A percentile compares a stretch with the other conserved stretches of the same genome.
phyloP scores from a whole-genome alignment of 2,797 vertebrate genomes.

The Microchirus variegatus region DNA sequence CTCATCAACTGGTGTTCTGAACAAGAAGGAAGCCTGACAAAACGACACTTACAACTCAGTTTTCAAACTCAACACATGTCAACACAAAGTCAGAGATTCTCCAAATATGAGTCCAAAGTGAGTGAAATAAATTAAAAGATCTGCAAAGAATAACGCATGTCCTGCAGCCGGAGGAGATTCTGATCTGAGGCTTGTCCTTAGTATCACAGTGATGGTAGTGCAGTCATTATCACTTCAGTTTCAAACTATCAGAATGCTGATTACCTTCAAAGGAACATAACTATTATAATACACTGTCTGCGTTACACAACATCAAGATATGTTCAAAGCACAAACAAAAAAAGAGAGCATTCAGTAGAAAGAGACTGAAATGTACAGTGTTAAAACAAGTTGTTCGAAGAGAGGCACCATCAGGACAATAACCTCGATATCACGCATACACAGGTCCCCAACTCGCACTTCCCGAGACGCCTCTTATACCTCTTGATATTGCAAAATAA shows the following conservation, averaged over 20 bases:
- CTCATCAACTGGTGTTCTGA: too few species aligned
- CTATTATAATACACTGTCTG: conserved; percentile 24
- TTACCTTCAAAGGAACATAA: conserved; percentile 18
- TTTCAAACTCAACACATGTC: conserved; percentile 49
- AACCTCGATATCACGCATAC: conserved; percentile 20
- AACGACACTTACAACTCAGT: too few species aligned
- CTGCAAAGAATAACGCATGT: conserved; percentile 41
- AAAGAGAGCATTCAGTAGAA: conserved; percentile 49
- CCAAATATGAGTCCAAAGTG: background rate
- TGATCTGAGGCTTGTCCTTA: conserved; percentile 60
- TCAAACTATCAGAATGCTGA: conserved; percentile 26
- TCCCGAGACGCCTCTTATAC: conserved; percentile 23
- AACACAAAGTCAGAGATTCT: conserved; percentile 30
- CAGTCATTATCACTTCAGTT: conserved; percentile 43
- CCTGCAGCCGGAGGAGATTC: conserved; percentile 11
- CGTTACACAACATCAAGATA: conserved; percentile 34
- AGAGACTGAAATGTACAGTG: conserved; percentile 46
- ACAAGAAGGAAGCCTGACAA: too few species aligned
- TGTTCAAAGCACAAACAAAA: conserved; percentile 51
- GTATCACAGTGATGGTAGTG: conserved; percentile 77
- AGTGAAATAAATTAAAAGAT: conserved; percentile 24
- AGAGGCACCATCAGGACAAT: conserved; percentile 57
- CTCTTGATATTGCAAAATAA: conserved; percentile 54
- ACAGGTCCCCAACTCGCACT: conserved; percentile 11
- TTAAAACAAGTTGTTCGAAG: conserved; percentile 36